Percentiles rank a stretch among this genome's conserved stretches.
phyloP scores from a whole-genome alignment of 2,113 vertebrate genomes.

The Megaleporinus macrocephalus region DNA sequence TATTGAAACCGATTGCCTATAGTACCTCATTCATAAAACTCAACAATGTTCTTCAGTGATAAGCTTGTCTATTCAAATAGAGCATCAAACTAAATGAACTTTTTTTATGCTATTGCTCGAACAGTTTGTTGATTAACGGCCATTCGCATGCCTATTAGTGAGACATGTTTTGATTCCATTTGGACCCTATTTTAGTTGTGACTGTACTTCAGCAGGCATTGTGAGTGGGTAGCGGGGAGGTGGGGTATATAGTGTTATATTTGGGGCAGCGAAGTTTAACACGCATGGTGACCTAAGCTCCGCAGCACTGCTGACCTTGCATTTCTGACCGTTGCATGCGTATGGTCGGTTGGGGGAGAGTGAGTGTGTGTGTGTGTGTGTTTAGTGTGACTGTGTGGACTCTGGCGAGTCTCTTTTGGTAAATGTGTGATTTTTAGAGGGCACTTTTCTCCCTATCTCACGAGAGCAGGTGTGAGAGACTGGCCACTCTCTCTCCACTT shows the following conservation, averaged over 20 bases:
- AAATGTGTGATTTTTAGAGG: conserved; percentile 16
- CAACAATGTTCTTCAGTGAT: too few relatives aligned
- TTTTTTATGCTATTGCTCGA: too few relatives aligned
- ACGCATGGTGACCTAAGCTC: conserved; percentile 11
- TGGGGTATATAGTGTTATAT: neutral
- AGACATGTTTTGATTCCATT: too few relatives aligned
- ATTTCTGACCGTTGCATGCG: neutral
- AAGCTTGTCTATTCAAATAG: too few relatives aligned
- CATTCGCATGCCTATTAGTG: too few relatives aligned
- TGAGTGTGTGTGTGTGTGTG: neutral
- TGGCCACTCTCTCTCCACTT: neutral
- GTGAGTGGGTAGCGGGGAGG: neutral
- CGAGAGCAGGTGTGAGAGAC: conserved; percentile 22
- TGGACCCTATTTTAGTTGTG: too few relatives aligned
- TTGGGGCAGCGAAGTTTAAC: neutral
- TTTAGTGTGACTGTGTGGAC: neutral
- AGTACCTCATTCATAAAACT: too few relatives aligned
- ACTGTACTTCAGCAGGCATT: neutral
- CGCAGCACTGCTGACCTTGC: neutral
- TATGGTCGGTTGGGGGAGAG: neutral
- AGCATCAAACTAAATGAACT: too few relatives aligned
- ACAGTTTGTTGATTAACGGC: too few relatives aligned
- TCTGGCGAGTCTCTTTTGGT: neutral
- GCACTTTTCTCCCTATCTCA: conserved; percentile 41
- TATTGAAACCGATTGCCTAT: too few relatives aligned